Base-by-base conservation (phyloP, 1,140 invertebrate genomes). In the Microplitis mediator region DNA sequence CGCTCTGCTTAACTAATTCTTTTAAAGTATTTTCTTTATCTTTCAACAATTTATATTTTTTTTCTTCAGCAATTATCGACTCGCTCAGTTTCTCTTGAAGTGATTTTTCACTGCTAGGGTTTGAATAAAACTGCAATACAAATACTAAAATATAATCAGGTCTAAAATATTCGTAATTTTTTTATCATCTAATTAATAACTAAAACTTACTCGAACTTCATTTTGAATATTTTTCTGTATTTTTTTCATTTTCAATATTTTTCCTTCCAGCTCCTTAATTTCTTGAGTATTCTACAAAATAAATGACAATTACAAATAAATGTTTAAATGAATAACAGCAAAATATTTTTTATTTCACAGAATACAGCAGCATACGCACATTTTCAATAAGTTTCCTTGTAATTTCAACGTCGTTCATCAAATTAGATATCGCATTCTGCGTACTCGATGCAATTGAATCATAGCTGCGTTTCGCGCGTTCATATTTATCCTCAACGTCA, bases 21-120 rank as follows among this genome's bases (percentile, higher is more conserved):
- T 89, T 88, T 1, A 92, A 85, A 51, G 81, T 80, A 78, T 90
- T 91, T 80, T 92, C 90, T 70, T 91, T 88, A 51, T 92, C 89
- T 62, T 89, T 88, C 3, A 93, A 82, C 71, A 11, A 62, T 71
- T 77, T 81, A n/a, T 71, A 75, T 52, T 75, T 78, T 32, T 78
- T 76, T 61, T 85, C 81, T 70, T 84, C 81, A 0, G 4, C 11
- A 16, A 66, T 54, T 31, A 85, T 84, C 0, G 71, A 54, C 6
- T 81, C 75, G 8, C 80, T 81, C 3, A 84, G 72, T 73, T 84
- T 80, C 13, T 82, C 81, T 71, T 78, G 81, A 23, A 84, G 71
- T 3, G 74, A 81, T 71, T 71, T 71, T 4, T 71, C 77, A 31
- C 45, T 74, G 45, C 73, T 67, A 31, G 78, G 77, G 65, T 68